phyloP scores from a whole-genome alignment of 2,888 invertebrate genomes.

The Eilema caniola region DNA sequence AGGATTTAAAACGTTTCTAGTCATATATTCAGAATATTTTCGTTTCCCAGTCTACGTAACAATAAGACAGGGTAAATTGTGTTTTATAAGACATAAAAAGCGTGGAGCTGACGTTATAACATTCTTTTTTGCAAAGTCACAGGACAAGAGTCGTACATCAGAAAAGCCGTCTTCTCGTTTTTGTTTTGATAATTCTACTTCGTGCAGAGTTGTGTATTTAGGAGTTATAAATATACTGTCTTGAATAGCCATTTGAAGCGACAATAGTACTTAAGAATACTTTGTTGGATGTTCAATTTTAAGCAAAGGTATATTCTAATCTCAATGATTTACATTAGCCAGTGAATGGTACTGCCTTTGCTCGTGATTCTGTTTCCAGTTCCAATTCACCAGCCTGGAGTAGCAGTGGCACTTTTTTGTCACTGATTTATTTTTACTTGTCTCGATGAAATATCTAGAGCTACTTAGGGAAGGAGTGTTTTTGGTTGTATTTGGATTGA shows the following conservation, averaged over 20 bases:
- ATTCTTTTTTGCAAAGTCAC: slow-evolving; percentile 25
- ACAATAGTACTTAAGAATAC: slow-evolving; percentile 5
- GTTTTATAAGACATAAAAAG: slow-evolving; percentile 26
- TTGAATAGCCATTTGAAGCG: slow-evolving; percentile 13
- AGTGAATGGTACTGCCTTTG: neutral
- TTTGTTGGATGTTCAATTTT: neutral
- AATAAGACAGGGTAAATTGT: slow-evolving; percentile 23
- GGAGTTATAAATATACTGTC: slow-evolving; percentile 12
- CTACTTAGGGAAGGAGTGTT: neutral
- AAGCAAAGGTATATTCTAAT: neutral
- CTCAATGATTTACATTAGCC: neutral
- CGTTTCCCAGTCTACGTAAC: slow-evolving; percentile 8
- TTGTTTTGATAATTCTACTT: slow-evolving; percentile 24
- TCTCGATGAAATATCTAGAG: neutral
- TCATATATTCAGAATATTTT: slow-evolving; percentile 20
- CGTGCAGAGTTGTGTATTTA: slow-evolving; percentile 21
- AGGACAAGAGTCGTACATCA: slow-evolving; percentile 27
- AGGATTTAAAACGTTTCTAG: slow-evolving; percentile 10
- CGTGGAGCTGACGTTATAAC: slow-evolving; percentile 22
- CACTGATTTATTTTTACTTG: neutral
- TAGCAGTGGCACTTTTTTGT: neutral
- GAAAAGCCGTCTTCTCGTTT: slow-evolving; percentile 23
- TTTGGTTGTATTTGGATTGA: neutral
- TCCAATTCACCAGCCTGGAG: neutral
- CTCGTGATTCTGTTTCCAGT: neutral